phyloP scores from a whole-genome alignment of 1,140 invertebrate species.

The Nomia melanderi region DNA sequence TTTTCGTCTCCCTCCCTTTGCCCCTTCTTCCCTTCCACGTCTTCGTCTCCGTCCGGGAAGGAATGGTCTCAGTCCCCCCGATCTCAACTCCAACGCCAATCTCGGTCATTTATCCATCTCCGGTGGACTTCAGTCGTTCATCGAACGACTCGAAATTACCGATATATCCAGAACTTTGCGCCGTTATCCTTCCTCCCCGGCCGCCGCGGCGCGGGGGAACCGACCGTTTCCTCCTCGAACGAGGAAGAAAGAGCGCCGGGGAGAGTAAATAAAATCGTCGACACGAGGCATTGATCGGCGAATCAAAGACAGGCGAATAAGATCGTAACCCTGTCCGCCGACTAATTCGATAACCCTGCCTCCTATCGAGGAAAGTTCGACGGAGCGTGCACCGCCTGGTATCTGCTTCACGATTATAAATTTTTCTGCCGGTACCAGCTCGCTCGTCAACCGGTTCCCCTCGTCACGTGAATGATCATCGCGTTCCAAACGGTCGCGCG shows the following conservation, averaged over 20 bases:
- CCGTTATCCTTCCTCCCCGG: not conserved
- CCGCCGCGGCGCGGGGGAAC: no score
- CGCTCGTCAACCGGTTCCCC: no score
- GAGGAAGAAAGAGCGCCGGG: not conserved
- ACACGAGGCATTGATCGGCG: slow-evolving; percentile 6
- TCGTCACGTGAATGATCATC: no score
- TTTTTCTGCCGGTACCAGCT: not conserved
- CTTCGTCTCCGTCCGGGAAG: not conserved
- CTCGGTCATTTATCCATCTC: slow-evolving; percentile 54
- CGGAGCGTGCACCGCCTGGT: not conserved
- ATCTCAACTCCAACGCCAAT: slow-evolving; percentile 62
- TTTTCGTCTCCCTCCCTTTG: not conserved
- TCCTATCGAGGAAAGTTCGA: not conserved
- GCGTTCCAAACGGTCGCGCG: no score
- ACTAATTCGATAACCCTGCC: slow-evolving; percentile 15
- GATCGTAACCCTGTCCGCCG: not conserved
- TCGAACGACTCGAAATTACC: slow-evolving; percentile 37
- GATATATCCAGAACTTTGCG: slow-evolving; percentile 39
- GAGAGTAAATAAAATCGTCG: slow-evolving; percentile 1
- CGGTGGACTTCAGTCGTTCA: slow-evolving; percentile 24
- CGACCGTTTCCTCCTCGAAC: not conserved
- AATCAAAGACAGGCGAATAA: not conserved
- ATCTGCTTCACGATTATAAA: not conserved
- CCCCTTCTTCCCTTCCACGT: not conserved
- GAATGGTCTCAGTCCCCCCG: slow-evolving; percentile 12